These are phyloP conservation scores for Rhynchophorus ferrugineus DNA, from an alignment of 1,140 invertebrate species.

Conservation along the genomic window DNA sequence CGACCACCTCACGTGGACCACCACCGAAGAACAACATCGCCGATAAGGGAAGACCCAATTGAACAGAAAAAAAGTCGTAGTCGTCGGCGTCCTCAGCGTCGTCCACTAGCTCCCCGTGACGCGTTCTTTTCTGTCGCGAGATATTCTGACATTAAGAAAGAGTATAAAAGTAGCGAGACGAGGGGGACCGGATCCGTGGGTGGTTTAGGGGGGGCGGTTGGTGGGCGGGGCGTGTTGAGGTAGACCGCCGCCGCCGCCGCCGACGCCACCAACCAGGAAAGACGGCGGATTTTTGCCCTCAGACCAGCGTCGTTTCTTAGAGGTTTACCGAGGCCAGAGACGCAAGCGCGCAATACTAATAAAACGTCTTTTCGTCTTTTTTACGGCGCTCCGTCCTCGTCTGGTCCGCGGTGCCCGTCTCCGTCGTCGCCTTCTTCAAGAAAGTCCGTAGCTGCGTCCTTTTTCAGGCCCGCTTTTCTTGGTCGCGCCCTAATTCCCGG, in stretches of 20 bases:
- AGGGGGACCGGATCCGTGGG: constrained; percentile 33
- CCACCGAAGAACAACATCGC: too few species aligned
- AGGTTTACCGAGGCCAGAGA: constrained; percentile 41
- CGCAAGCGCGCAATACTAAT: constrained; percentile 39
- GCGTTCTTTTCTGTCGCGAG: constrained; percentile 40
- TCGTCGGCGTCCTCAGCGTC: too few species aligned
- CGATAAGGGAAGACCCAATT: too few species aligned
- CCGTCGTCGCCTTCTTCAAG: constrained; percentile 20
- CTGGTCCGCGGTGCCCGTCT: constrained; percentile 16
- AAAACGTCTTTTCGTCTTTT: constrained; percentile 40
- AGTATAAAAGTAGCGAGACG: constrained; percentile 41
- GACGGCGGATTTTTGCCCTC: constrained; percentile 44
- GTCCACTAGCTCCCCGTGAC: constrained; percentile 12
- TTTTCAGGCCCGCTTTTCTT: constrained; percentile 23
- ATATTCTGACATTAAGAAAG: constrained; percentile 42
- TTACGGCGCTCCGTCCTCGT: constrained; percentile 22
- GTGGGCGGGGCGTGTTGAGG: constrained; percentile 43
- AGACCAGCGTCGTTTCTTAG: constrained; percentile 43
- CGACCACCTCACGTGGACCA: too few species aligned
- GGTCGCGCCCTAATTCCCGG: constrained; percentile 23
- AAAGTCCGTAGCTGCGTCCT: constrained; percentile 18
- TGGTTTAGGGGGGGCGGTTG: constrained; percentile 30
- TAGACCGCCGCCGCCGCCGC: constrained; percentile 41
- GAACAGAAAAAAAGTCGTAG: too few species aligned
- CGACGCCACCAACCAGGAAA: constrained; percentile 43